A percentile compares a stretch with the other conserved stretches of the same genome.
Conservation (phyloP, 1,140 invertebrate genomes). For the Intoshia linei region DNA sequence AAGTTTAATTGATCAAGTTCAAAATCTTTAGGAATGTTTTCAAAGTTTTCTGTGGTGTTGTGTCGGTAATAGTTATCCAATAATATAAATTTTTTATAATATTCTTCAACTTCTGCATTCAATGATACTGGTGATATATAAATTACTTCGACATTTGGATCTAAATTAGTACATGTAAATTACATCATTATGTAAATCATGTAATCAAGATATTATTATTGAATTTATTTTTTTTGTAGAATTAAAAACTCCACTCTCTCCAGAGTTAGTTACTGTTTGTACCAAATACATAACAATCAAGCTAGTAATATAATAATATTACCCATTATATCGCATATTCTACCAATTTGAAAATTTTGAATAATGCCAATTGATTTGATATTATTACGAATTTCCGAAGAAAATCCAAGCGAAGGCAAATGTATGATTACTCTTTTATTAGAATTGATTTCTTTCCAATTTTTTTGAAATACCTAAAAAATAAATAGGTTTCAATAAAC, state of each 20-base stretch:
- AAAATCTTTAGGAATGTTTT: too few species aligned
- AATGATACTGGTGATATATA: constrained; percentile 19
- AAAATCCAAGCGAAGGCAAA: constrained; percentile 18
- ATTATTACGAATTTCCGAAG: constrained; percentile 13
- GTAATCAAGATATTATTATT: not conserved
- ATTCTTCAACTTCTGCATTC: constrained; percentile 21
- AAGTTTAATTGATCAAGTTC: constrained; percentile 15
- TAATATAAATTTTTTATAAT: constrained; percentile 19
- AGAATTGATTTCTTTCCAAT: constrained; percentile 16
- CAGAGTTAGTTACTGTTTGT: not conserved
- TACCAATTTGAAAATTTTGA: constrained; percentile 20
- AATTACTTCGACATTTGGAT: constrained; percentile 23
- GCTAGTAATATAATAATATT: not conserved
- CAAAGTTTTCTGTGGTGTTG: too few species aligned
- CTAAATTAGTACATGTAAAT: constrained; percentile 10
- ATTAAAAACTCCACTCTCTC: not conserved
- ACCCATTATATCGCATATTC: constrained; percentile 20
- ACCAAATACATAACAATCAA: not conserved
- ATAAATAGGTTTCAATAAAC: too few species aligned
- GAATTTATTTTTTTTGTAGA: not conserved
- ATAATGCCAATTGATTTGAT: constrained; percentile 14
- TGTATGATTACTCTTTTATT: constrained; percentile 17
- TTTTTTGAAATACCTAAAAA: constrained; percentile 4
- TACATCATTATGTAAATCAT: not conserved
- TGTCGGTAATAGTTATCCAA: too few species aligned